Percentiles rank a stretch among this genome's conserved stretches.
phyloP scores from a whole-genome alignment of 2,888 invertebrate genomes.

The Synergus japonicus region DNA sequence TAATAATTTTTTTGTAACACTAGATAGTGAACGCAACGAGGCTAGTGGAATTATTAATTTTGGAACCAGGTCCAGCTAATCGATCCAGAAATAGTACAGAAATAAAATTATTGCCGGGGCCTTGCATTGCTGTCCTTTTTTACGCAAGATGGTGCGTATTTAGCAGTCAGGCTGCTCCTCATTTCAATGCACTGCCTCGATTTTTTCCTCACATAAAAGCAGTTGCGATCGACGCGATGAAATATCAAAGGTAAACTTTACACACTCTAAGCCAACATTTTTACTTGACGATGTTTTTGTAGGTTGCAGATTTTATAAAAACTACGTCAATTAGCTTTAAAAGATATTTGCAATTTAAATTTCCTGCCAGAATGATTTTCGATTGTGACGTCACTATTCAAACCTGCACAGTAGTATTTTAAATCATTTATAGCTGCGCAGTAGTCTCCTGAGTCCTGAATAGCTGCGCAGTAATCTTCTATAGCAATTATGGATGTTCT shows the following conservation, averaged over 20 bases:
- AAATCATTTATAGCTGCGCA: no score
- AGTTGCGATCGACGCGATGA: conserved; percentile 93
- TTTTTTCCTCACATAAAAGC: conserved; percentile 92
- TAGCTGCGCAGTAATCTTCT: no score
- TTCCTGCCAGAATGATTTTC: neutral
- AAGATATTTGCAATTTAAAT: neutral
- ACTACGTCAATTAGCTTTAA: neutral
- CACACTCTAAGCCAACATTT: neutral
- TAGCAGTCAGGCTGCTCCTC: conserved; percentile 92
- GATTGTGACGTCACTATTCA: neutral
- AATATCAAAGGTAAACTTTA: conserved; percentile 81
- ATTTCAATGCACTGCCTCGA: conserved; percentile 93
- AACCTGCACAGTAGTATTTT: no score
- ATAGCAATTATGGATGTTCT: no score
- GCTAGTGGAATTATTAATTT: conserved; percentile 83
- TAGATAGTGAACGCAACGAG: conserved; percentile 86
- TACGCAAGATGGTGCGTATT: conserved; percentile 94
- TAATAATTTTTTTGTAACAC: conserved; percentile 29
- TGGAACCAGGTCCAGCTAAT: conserved; percentile 83
- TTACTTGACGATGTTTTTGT: no score
- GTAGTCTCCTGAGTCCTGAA: no score
- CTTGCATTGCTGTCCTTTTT: conserved; percentile 90
- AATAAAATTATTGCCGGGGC: conserved; percentile 80
- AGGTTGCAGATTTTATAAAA: no score
- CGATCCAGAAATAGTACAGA: conserved; percentile 76